These are phyloP conservation scores for Holacanthus passer DNA, from an alignment of 2,113 vertebrate species.

Conservation along the genomic window DNA sequence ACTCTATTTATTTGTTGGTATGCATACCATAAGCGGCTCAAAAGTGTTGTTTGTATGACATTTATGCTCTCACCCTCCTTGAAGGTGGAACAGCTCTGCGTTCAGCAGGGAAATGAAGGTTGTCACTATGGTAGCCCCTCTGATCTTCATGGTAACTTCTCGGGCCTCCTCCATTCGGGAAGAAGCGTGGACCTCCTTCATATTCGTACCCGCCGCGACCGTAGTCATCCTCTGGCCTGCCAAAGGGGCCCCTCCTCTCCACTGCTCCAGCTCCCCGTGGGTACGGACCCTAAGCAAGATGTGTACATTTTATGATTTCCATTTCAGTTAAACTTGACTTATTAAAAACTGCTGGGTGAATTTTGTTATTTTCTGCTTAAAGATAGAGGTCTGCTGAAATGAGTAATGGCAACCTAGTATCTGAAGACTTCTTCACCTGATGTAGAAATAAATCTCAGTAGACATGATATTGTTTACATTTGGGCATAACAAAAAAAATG, in stretches of 20 bases:
- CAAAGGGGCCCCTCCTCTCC: constrained; percentile 80
- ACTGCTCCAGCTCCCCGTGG: constrained; percentile 64
- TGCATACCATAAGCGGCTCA: background rate
- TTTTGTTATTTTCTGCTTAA: background rate
- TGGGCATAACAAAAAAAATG: background rate
- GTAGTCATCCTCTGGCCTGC: constrained; percentile 81
- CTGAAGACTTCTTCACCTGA: background rate
- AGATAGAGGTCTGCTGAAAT: background rate
- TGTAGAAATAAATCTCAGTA: background rate
- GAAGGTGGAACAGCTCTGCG: constrained; percentile 74
- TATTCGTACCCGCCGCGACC: constrained; percentile 78
- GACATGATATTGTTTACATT: background rate
- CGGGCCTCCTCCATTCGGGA: constrained; percentile 80
- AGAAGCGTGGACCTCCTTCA: constrained; percentile 80
- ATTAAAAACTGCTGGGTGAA: background rate
- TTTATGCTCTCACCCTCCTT: constrained; percentile 74
- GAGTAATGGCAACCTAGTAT: background rate
- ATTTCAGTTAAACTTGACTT: background rate
- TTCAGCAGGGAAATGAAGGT: constrained; percentile 77
- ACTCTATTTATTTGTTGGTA: background rate
- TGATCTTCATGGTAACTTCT: constrained; percentile 84
- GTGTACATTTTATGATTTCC: background rate
- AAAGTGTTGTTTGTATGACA: background rate
- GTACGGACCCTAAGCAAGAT: constrained; percentile 67
- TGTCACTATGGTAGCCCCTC: constrained; percentile 78